These are phyloP conservation scores for Circaetus cinerascens DNA, from an alignment of 2,113 vertebrate species.

Conservation along the genomic window DNA sequence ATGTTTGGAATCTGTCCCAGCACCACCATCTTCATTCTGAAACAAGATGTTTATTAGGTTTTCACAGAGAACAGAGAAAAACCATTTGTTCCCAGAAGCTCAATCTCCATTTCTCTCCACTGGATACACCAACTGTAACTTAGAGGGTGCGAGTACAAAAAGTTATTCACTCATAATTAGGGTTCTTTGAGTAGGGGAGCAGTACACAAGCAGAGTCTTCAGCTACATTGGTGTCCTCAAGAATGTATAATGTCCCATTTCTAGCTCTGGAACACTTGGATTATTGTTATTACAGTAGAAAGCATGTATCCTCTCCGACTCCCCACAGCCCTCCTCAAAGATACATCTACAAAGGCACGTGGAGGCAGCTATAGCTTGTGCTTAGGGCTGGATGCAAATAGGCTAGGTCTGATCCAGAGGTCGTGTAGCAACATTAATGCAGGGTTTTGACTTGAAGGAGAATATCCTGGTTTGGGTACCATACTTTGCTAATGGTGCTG, in stretches of 20 bases:
- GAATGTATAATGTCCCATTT: background rate
- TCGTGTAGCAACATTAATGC: background rate
- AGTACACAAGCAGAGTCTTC: background rate
- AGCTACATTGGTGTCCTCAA: background rate
- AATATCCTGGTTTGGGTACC: background rate
- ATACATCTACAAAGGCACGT: background rate
- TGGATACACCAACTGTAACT: background rate
- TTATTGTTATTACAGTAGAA: background rate
- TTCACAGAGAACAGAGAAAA: background rate
- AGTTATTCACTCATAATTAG: background rate
- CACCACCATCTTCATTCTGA: slow-evolving; percentile 61
- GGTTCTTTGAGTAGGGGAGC: background rate
- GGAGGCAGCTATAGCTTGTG: background rate
- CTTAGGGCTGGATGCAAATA: background rate
- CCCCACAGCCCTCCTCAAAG: background rate
- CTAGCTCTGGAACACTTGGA: background rate
- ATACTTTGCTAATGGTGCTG: background rate
- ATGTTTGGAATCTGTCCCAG: slow-evolving; percentile 73
- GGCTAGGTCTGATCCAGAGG: background rate
- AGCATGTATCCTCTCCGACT: background rate
- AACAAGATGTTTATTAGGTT: slow-evolving; percentile 42
- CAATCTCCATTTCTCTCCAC: background rate
- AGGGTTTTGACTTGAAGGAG: background rate
- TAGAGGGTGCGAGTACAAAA: background rate
- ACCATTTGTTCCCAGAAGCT: background rate